Percentiles rank a stretch among this genome's conserved stretches.
Conservation (phyloP, 30 jellyfish, hydroid and myxozoan species). For the Catostylus mosaicus region DNA sequence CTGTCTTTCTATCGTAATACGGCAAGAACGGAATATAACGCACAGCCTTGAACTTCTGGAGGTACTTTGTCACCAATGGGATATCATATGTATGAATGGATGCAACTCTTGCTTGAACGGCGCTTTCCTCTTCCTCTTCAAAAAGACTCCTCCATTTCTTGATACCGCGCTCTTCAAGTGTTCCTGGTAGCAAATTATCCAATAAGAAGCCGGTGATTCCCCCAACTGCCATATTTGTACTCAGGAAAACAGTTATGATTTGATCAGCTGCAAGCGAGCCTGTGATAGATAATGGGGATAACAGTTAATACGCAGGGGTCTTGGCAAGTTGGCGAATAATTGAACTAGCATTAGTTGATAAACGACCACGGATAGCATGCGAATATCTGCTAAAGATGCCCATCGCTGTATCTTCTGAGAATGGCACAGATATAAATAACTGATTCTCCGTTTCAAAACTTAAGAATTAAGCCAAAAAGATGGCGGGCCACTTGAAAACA, state of each 20-base stretch:
- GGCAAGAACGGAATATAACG: conserved; percentile 94
- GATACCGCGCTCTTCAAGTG: conserved; percentile 91
- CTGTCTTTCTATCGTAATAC: conserved; percentile 45
- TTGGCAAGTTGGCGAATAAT: not conserved
- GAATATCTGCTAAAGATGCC: no score
- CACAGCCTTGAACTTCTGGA: conserved; percentile 34
- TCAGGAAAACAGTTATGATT: conserved; percentile 77
- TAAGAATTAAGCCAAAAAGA: no score
- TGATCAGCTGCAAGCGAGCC: conserved; percentile 77
- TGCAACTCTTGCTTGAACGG: conserved; percentile 32
- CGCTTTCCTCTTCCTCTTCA: conserved; percentile 27
- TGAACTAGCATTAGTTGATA: no score
- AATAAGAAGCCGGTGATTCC: conserved; percentile 88
- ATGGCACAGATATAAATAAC: no score
- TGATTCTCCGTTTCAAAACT: no score
- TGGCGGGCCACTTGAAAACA: no score
- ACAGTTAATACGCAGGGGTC: not conserved
- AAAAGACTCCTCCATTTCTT: conserved; percentile 74
- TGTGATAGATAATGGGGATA: not conserved
- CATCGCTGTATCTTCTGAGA: no score
- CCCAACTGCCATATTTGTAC: conserved; percentile 97
- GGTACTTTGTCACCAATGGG: conserved; percentile 62
- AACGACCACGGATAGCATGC: no score
- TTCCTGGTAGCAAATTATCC: conserved; percentile 95
- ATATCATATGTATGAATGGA: conserved; percentile 91